These are phyloP conservation scores for Desmophyllum pertusum DNA, from an alignment of 92 coral and sea anemone species.

Conservation along the genomic window DNA sequence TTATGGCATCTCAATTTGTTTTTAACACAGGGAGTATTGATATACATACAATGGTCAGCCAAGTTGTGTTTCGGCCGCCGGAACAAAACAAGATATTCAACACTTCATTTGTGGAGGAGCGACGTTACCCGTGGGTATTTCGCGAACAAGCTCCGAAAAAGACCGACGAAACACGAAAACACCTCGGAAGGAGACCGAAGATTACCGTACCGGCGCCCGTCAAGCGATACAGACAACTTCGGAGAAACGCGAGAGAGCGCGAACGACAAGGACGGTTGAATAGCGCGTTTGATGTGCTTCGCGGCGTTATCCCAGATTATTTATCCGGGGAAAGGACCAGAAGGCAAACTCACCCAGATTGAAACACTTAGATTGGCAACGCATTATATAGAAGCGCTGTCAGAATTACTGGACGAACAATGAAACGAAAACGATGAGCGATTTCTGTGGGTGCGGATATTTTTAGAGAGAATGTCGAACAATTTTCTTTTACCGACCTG, in stretches of 20 bases:
- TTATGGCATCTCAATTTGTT: not conserved
- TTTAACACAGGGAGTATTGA: not conserved
- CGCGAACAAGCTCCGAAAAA: conserved; percentile 52
- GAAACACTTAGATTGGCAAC: conserved; percentile 94
- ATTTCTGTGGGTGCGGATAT: conserved; percentile 75
- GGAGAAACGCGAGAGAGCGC: conserved; percentile 96
- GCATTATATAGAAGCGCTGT: conserved; percentile 91
- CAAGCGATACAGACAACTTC: conserved; percentile 90
- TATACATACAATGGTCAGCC: conserved; percentile 51
- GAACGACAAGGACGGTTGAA: conserved; percentile 96
- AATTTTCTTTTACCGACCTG: conserved; percentile 29
- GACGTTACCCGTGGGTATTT: conserved; percentile 52
- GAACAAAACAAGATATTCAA: conserved; percentile 24
- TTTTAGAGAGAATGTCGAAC: conserved; percentile 40
- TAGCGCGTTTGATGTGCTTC: conserved; percentile 94
- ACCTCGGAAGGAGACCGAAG: conserved; percentile 69
- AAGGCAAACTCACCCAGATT: conserved; percentile 93
- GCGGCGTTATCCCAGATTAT: conserved; percentile 97
- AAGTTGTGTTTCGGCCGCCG: conserved; percentile 39
- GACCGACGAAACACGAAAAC: conserved; percentile 55
- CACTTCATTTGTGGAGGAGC: conserved; percentile 37
- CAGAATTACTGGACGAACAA: conserved; percentile 94
- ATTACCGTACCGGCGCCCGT: conserved; percentile 85
- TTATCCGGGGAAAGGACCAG: conserved; percentile 98
- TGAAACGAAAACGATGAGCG: conserved; percentile 56